A percentile compares a stretch with the other conserved stretches of the same genome.
Conservation (phyloP, 2,113 vertebrate species). For the Pleuronectes platessa region DNA sequence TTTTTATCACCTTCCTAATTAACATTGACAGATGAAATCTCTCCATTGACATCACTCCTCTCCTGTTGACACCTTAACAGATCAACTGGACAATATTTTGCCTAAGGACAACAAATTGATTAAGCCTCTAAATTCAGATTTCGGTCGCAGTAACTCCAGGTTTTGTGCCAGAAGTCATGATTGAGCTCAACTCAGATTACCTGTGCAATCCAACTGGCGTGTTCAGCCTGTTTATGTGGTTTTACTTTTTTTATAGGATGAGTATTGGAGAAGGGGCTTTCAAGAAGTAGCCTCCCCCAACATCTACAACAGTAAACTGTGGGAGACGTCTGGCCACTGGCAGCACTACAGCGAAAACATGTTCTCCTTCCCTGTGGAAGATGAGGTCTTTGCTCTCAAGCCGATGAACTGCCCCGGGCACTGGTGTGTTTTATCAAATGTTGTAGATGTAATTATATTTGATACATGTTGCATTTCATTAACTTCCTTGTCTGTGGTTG, state of each 20-base stretch:
- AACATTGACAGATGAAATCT: neutral
- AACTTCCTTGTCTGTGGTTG: slow-evolving; percentile 16
- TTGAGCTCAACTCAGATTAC: slow-evolving; percentile 6
- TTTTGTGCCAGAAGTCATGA: slow-evolving; percentile 14
- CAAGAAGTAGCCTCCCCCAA: slow-evolving; percentile 94
- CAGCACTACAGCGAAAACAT: slow-evolving; percentile 94
- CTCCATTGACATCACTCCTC: slow-evolving; percentile 22
- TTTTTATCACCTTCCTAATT: neutral
- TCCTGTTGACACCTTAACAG: slow-evolving; percentile 4
- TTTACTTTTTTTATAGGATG: slow-evolving; percentile 79
- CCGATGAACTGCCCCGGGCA: slow-evolving; percentile 98
- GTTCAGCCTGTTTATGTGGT: slow-evolving; percentile 17
- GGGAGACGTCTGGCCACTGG: slow-evolving; percentile 96
- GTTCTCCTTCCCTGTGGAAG: slow-evolving; percentile 93
- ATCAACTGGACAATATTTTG: slow-evolving; percentile 11
- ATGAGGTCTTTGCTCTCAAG: slow-evolving; percentile 92
- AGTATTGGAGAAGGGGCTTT: slow-evolving; percentile 89
- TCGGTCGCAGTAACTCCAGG: neutral
- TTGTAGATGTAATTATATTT: neutral
- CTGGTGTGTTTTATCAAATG: slow-evolving; percentile 79
- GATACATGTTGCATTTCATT: neutral
- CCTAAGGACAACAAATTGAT: slow-evolving; percentile 15
- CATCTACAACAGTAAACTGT: slow-evolving; percentile 92
- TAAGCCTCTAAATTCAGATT: slow-evolving; percentile 10
- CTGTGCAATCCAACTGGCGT: neutral